Conservation (phyloP, 2,797 vertebrate species). For the Neosilurus hyrtlii region DNA sequence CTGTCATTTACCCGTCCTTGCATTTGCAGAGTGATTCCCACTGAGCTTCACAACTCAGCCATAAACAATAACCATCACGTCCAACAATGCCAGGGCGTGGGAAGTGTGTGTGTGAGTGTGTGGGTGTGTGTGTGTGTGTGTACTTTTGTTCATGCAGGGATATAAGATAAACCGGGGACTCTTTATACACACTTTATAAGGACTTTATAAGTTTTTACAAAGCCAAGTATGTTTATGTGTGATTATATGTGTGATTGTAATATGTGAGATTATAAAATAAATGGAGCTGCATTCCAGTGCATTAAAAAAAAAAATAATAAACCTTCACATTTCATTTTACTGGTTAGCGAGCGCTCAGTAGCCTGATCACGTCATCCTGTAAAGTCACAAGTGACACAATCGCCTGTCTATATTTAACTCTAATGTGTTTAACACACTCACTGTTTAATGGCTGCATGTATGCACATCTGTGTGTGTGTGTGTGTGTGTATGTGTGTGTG, state of each 20-base stretch:
- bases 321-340: neutral
- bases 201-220: neutral
- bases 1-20: constrained; percentile 47
- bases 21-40: constrained; percentile 59
- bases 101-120: constrained; percentile 36
- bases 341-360: neutral
- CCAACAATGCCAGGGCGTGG: constrained; percentile 38
- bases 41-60: constrained; percentile 67
- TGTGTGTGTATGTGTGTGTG: neutral
- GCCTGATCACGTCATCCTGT: constrained; percentile 24
- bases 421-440: constrained; percentile 31
- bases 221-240: neutral
- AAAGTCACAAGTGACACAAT: constrained; percentile 15
- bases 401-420: constrained; percentile 36
- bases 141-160: neutral
- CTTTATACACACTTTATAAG: neutral
- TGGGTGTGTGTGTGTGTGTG: constrained; percentile 27
- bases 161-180: neutral
- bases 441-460: constrained; percentile 28
- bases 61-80: constrained; percentile 59
- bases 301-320: neutral
- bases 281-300: neutral
- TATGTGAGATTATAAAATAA: neutral
- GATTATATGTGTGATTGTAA: no score
- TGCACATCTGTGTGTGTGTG: constrained; percentile 20